These are phyloP conservation scores for Drosophila sproati DNA, from an alignment of 1,140 invertebrate genomes.

Conservation along the genomic window DNA sequence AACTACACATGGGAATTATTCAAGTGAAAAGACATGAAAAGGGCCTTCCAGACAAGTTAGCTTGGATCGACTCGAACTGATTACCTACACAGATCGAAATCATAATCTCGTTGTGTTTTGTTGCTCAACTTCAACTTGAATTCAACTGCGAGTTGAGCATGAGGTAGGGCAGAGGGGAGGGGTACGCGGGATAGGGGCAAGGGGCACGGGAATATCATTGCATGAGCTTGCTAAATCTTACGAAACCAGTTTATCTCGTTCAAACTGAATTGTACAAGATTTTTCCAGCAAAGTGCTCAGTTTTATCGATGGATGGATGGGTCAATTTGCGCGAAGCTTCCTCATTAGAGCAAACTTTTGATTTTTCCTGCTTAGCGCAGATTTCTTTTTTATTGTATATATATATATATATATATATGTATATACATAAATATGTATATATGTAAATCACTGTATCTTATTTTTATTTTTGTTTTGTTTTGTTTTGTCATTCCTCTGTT, in stretches of 20 bases:
- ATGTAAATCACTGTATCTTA: not conserved
- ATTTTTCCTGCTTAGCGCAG: conserved; percentile 51
- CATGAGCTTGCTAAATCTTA: conserved; percentile 25
- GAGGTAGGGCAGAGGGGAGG: not conserved
- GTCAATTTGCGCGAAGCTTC: conserved; percentile 40
- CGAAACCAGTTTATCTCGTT: conserved; percentile 67
- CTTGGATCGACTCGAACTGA: conserved; percentile 1
- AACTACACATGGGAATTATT: not conserved
- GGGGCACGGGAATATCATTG: conserved; percentile 1
- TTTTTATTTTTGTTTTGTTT: not conserved
- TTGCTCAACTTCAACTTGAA: conserved; percentile 21
- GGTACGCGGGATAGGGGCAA: not conserved
- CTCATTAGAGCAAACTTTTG: conserved; percentile 66
- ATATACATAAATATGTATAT: too few relatives aligned
- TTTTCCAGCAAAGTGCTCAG: conserved; percentile 41
- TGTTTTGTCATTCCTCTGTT: conserved; percentile 24
- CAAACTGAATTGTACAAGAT: conserved; percentile 49
- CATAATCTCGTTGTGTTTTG: conserved; percentile 7
- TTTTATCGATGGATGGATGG: not conserved
- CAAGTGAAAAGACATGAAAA: not conserved
- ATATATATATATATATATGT: too few relatives aligned
- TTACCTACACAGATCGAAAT: too few relatives aligned
- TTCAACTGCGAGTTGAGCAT: conserved; percentile 35
- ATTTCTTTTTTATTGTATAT: conserved; percentile 5
- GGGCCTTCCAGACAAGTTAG: not conserved